Base-by-base conservation (phyloP, 2,113 vertebrate species). In the rabbit (Oryctolagus cuniculus) region DNA sequence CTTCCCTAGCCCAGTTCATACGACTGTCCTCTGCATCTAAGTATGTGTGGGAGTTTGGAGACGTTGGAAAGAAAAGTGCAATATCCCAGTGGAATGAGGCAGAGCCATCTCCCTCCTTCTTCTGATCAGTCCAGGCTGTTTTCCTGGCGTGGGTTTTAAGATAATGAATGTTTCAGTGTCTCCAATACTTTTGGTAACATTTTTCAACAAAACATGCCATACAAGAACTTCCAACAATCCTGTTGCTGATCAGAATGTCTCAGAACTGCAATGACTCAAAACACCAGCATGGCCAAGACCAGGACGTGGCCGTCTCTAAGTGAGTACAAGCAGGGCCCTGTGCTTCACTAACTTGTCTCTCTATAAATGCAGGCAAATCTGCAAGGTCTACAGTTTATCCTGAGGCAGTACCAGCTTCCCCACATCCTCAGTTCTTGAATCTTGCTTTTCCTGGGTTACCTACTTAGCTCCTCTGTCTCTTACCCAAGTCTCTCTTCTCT, bases 101-200 rank as follows among this genome's bases (percentile, higher is more conserved):
- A 44, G 21, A 70, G 5, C 3, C 29, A 24, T 24, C 10, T 81
- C 75, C 44, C 16, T 36, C 27, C 51, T 6, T 61, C 27, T 81
- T 21, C 6, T 63, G 11, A 49, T 44, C 2, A 58, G 27, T 83
- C 11, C 78, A 49, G 79, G 55, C 1, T 73, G 78, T 27, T 49
- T 93, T 64, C 17, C 78, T 24, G 58, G 36, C 21, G 72, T 92
- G 49, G 3, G 17, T 67, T 84, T 93, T 87, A 87, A 74, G 75
- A 51, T 87, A 13, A 70, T 31, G 34, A 51, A 49, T 27, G 11
- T 61, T 78, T 69, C 25, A 34, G 34, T 51, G 38, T 67, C 61
- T 90, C 61, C 22, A 73, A 10, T 29, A 29, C 5, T 25, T 49
- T 38, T 73, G 81, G 51, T 58, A 69, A 27, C 24, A 27, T 86